A percentile compares a stretch with the other conserved stretches of the same genome.
phyloP scores from a whole-genome alignment of 2,888 invertebrate genomes.

The Volucella zonaria region DNA sequence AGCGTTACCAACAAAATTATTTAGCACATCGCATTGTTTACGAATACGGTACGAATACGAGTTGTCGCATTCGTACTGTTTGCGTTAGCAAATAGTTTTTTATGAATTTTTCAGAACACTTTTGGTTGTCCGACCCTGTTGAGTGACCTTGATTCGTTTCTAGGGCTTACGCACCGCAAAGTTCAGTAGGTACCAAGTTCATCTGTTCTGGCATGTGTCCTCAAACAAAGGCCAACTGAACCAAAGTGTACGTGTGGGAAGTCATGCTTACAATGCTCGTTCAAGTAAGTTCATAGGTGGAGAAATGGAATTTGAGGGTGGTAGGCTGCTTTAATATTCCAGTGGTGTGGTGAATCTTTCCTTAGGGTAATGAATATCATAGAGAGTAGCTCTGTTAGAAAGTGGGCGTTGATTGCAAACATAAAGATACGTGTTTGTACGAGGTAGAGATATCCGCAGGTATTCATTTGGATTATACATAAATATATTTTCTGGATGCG shows the following conservation, averaged over 20 bases:
- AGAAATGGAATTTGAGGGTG: slow-evolving; percentile 11
- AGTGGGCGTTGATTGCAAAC: slow-evolving; percentile 26
- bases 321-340: slow-evolving; percentile 16
- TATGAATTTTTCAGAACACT: neutral
- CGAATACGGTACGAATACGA: too few species aligned
- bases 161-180: slow-evolving; percentile 12
- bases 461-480: neutral
- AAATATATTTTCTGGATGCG: neutral
- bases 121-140: neutral
- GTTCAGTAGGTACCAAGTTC: slow-evolving; percentile 19
- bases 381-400: neutral
- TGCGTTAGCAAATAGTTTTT: slow-evolving; percentile 12
- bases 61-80: neutral
- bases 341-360: too few species aligned
- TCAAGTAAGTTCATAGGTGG: slow-evolving; percentile 6
- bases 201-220: neutral
- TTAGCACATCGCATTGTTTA: too few species aligned
- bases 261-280: neutral
- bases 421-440: neutral
- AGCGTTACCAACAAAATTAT: too few species aligned
- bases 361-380: too few species aligned
- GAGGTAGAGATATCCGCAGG: neutral
- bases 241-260: slow-evolving; percentile 6
- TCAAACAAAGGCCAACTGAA: neutral
- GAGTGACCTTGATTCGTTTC: slow-evolving; percentile 41